A percentile compares a stretch with the other conserved stretches of the same genome.
phyloP scores from a whole-genome alignment of 2,797 vertebrate species.

The Microctenopoma steveboyesi region DNA sequence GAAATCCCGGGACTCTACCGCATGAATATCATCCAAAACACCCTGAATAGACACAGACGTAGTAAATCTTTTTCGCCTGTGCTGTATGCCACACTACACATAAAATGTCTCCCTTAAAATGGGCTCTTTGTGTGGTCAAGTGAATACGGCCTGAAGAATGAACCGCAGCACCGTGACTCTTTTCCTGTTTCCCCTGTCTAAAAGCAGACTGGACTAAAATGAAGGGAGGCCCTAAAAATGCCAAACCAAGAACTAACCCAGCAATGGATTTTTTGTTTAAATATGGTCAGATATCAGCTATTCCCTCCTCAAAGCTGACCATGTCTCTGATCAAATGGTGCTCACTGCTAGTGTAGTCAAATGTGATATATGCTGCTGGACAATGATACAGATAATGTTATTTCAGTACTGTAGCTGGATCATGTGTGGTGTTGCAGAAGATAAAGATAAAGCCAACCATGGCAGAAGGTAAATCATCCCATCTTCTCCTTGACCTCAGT shows the following conservation, averaged over 20 bases:
- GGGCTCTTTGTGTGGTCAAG: slow-evolving; percentile 84
- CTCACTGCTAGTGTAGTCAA: too few species aligned
- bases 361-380: slow-evolving; percentile 22
- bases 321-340: slow-evolving; percentile 7
- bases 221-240: slow-evolving; percentile 55
- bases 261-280: slow-evolving; percentile 57
- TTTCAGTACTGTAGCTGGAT: slow-evolving; percentile 24
- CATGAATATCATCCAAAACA: slow-evolving; percentile 65
- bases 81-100: slow-evolving; percentile 72
- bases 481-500: slow-evolving; percentile 47
- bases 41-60: slow-evolving; percentile 72
- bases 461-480: slow-evolving; percentile 39
- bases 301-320: neutral
- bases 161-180: slow-evolving; percentile 74
- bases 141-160: slow-evolving; percentile 79
- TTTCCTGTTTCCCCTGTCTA: slow-evolving; percentile 82
- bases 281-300: slow-evolving; percentile 60
- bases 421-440: slow-evolving; percentile 26
- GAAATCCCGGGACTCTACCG: slow-evolving; percentile 55
- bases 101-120: slow-evolving; percentile 80
- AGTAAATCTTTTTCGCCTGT: slow-evolving; percentile 76
- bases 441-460: slow-evolving; percentile 19
- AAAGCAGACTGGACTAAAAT: slow-evolving; percentile 73
- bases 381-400: slow-evolving; percentile 29
- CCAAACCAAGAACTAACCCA: slow-evolving; percentile 66